These are phyloP conservation scores for Mycteria americana DNA, from an alignment of 2,797 vertebrate species.

Conservation along the genomic window DNA sequence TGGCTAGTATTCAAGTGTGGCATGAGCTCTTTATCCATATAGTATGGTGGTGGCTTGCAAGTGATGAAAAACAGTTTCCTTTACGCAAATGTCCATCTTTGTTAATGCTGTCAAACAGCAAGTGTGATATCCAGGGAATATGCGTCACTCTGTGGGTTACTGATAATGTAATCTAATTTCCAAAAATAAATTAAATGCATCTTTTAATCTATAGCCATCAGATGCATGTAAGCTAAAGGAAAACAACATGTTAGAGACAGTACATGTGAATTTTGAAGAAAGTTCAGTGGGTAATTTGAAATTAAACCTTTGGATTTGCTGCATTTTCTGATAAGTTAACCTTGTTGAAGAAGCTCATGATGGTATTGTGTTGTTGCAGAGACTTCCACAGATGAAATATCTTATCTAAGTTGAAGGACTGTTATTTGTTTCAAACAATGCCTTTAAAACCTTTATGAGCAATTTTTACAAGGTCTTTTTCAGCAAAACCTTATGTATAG, in stretches of 20 bases:
- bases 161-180: conserved; percentile 59
- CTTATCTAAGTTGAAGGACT: background rate
- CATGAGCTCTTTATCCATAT: conserved; percentile 50
- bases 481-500: background rate
- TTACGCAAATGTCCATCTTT: conserved; percentile 36
- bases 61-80: conserved; percentile 68
- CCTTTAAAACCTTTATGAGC: background rate
- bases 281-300: background rate
- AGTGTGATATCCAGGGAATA: conserved; percentile 35
- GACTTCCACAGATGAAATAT: background rate
- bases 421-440: background rate
- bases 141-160: background rate
- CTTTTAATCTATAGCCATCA: conserved; percentile 17
- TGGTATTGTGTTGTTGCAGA: background rate
- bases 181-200: conserved; percentile 57
- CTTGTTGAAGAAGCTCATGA: background rate
- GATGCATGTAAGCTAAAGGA: background rate
- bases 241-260: background rate
- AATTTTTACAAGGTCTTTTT: background rate
- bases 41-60: conserved; percentile 38
- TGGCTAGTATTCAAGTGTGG: background rate
- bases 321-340: background rate
- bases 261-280: background rate
- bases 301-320: background rate
- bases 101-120: conserved; percentile 28